These are phyloP conservation scores for Seira musarum DNA, from an alignment of 2,888 invertebrate species.

Conservation along the genomic window DNA sequence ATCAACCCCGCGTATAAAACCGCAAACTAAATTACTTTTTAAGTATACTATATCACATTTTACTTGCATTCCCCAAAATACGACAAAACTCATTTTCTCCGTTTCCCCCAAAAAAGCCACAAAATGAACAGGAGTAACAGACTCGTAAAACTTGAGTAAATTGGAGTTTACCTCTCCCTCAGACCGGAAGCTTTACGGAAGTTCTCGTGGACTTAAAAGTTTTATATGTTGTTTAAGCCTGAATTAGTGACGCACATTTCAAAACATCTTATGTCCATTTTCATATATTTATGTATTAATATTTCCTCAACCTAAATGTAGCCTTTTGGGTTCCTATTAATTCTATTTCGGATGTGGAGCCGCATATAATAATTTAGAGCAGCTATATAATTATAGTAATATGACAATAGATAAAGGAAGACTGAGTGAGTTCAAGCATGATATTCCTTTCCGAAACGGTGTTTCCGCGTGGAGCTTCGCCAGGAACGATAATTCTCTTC, in stretches of 20 bases:
- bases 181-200: not conserved
- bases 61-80: not conserved
- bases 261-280: no score
- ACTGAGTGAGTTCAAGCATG: no score
- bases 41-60: not conserved
- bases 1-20: slow-evolving; percentile 10
- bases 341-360: no score
- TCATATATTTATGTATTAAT: no score
- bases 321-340: no score
- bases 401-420: no score
- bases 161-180: not conserved
- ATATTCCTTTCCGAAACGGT: no score
- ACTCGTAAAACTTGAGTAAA: slow-evolving; percentile 21
- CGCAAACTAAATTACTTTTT: slow-evolving; percentile 1
- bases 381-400: no score
- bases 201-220: not conserved
- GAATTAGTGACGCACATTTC: not conserved
- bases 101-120: slow-evolving; percentile 18
- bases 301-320: no score
- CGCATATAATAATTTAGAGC: no score
- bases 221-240: not conserved
- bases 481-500: no score
- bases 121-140: slow-evolving; percentile 27
- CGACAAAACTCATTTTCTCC: not conserved
- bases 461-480: no score